Base-by-base conservation (phyloP, 64 coral and sea anemone genomes). In the Montipora sp. region DNA sequence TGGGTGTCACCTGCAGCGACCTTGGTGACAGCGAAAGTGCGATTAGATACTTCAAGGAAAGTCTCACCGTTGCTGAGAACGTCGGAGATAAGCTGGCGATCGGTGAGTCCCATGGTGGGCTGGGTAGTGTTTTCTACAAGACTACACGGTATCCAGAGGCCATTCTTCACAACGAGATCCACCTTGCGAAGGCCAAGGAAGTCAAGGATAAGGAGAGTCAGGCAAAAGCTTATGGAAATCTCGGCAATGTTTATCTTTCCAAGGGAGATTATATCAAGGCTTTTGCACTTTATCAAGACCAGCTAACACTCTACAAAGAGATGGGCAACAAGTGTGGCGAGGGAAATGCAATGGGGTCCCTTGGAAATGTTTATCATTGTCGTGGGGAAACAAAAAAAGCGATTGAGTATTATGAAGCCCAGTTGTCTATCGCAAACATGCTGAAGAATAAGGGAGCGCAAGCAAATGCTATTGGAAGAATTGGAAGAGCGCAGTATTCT, bases 281-380 rank as follows among this genome's bases (percentile, higher is more conserved):
- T 4, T 48, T 80, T 51, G 21, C 2, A 15, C 47, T 77, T 50
- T 79, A 90, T 51, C 24, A 79, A 46, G 13, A 90, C 13, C 45
- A 65, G 14, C 60, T 90, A 7, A 8, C 12, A 20, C 47, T 90
- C 23, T 67, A 5, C 58, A 66, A 68, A 67, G 76, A 79, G 2
- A 80, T 13, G 0, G 88, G 58, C 2, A 8, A 80, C 55, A 90
- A 50, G 59, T 11, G 36, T 48, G 58, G 45, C 22, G 80, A 89
- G 44, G 63, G 77, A 66, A 13, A 60, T 6, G 79, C 78, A 14
- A 59, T 69, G 19, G 78, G 73, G 15, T 58, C 83, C 81, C 48
- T 94, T 58, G 93, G 93, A 71, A 58, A 18, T 60, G 46, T 61
- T 27, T 94, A 83, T 46, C 59, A 66, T 47, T 83, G 58, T 66